A percentile compares a stretch with the other conserved stretches of the same genome.
Evolutionary conservation across 1,140 invertebrate species (phyloP).

Genomic region (Drosophila mojavensis): DNA sequence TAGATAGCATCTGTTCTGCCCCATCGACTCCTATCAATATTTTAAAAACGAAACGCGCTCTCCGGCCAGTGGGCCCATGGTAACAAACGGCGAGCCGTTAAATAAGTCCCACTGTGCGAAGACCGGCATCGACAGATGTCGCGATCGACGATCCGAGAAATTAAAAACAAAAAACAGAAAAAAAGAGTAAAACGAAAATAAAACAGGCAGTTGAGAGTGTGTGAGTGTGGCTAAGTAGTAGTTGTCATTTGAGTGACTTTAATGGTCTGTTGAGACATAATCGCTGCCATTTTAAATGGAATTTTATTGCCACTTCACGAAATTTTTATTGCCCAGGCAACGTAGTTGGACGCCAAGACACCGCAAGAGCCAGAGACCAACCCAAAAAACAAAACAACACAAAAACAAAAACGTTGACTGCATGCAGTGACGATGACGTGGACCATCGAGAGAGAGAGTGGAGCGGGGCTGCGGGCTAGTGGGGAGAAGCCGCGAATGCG

Average conservation of each 20-base stretch:
- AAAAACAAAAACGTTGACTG: slow-evolving; percentile 50
- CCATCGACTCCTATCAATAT: too few species aligned
- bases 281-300: slow-evolving; percentile 84
- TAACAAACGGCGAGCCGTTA: slow-evolving; percentile 45
- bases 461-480: neutral
- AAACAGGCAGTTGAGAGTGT: slow-evolving; percentile 47
- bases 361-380: neutral
- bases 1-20: too few species aligned
- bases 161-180: slow-evolving; percentile 40
- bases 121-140: slow-evolving; percentile 71
- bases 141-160: slow-evolving; percentile 70
- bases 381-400: slow-evolving; percentile 5
- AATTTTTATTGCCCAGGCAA: slow-evolving; percentile 75
- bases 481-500: neutral
- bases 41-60: too few species aligned
- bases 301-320: slow-evolving; percentile 84
- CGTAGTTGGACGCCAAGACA: slow-evolving; percentile 27
- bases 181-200: slow-evolving; percentile 13
- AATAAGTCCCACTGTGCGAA: slow-evolving; percentile 68
- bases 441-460: slow-evolving; percentile 9
- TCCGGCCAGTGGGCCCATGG: slow-evolving; percentile 18
- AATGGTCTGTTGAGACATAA: slow-evolving; percentile 84
- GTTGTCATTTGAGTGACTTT: slow-evolving; percentile 84
- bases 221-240: slow-evolving; percentile 79
- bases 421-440: slow-evolving; percentile 75